phyloP scores from a whole-genome alignment of 2,797 vertebrate genomes.

The Typhlichthys subterraneus region DNA sequence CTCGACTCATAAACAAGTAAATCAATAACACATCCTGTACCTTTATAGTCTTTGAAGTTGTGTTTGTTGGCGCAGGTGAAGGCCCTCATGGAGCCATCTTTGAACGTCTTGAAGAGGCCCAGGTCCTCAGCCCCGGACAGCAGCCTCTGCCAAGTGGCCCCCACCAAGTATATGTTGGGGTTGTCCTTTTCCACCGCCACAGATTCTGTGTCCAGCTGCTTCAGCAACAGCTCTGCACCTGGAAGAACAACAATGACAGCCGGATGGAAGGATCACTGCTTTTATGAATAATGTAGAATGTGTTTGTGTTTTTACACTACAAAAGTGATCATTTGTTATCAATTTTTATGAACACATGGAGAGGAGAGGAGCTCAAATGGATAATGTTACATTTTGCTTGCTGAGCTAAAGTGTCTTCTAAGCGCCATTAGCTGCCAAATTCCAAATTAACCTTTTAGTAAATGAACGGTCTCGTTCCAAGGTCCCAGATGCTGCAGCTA shows the following conservation, averaged over 20 bases:
- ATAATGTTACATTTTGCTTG: background rate
- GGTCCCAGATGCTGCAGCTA: background rate
- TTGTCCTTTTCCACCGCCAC: constrained; percentile 72
- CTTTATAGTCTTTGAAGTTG: constrained; percentile 86
- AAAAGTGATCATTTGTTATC: no score
- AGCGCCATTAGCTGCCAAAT: background rate
- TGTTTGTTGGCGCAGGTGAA: constrained; percentile 86
- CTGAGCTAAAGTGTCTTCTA: background rate
- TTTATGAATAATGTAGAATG: background rate
- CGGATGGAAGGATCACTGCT: background rate
- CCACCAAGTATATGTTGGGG: constrained; percentile 87
- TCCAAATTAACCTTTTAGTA: background rate
- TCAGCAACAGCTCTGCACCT: constrained; percentile 89
- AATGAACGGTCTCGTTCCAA: background rate
- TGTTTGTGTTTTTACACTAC: background rate
- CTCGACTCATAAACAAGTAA: no score
- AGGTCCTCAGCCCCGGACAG: constrained; percentile 89
- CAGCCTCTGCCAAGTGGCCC: constrained; percentile 82
- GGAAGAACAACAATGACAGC: background rate
- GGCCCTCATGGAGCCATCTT: constrained; percentile 87
- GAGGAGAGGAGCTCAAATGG: background rate
- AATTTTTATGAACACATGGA: background rate
- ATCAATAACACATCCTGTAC: constrained; percentile 51
- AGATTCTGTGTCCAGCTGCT: constrained; percentile 75
- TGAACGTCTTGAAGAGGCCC: constrained; percentile 91